Percentiles rank a stretch among this genome's conserved stretches.
Evolutionary conservation across 2,888 invertebrate species (phyloP).

Genomic region (Leptopterna dolabrata): DNA sequence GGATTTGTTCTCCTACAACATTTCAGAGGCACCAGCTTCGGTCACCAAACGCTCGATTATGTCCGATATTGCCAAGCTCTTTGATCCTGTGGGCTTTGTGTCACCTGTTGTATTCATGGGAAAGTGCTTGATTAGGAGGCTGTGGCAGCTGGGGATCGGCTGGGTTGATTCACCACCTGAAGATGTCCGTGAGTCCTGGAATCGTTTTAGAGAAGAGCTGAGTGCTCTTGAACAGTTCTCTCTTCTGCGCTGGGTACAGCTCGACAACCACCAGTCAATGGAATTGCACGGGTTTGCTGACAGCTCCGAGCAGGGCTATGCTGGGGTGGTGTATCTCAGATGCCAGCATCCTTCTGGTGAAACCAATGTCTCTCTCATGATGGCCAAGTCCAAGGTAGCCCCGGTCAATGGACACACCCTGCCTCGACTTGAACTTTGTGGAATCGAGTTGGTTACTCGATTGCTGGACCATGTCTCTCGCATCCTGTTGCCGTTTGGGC

Average conservation of each 20-base stretch:
- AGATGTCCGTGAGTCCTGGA: neutral
- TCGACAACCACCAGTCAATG: no score
- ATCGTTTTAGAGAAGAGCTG: neutral
- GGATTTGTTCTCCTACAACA: no score
- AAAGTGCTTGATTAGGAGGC: no score
- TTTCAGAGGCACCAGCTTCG: no score
- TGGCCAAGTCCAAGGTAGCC: slow-evolving; percentile 56
- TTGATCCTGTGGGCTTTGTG: slow-evolving; percentile 26
- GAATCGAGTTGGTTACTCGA: slow-evolving; percentile 27
- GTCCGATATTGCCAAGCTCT: no score
- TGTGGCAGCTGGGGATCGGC: no score
- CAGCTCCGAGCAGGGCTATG: slow-evolving; percentile 53
- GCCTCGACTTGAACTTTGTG: slow-evolving; percentile 58
- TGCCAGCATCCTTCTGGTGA: neutral
- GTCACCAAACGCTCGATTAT: no score
- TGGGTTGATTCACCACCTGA: slow-evolving; percentile 18
- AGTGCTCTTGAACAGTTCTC: neutral
- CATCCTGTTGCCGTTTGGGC: neutral
- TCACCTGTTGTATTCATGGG: slow-evolving; percentile 8
- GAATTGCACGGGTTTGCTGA: no score
- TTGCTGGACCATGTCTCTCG: neutral
- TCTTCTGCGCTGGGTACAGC: neutral
- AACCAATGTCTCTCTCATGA: neutral
- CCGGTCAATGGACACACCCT: slow-evolving; percentile 55
- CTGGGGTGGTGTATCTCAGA: slow-evolving; percentile 51